Evolutionary conservation across 2,797 vertebrate species (phyloP).

Genomic region (Brachymystax lenok): DNA sequence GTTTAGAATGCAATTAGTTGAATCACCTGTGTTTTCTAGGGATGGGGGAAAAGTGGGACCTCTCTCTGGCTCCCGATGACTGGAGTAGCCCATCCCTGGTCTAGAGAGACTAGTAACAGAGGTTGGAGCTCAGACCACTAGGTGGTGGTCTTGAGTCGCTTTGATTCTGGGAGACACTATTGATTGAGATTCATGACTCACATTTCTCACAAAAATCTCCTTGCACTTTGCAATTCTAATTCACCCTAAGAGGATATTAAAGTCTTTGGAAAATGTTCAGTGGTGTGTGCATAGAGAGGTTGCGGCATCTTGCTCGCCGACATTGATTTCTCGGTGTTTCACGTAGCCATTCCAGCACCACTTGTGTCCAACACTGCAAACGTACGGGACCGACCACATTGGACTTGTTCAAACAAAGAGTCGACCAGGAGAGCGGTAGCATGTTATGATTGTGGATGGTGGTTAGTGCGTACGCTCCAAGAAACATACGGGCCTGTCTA

Average conservation of each 20-base stretch:
- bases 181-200: conserved; percentile 48
- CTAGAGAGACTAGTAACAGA: too few relatives aligned
- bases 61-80: too few relatives aligned
- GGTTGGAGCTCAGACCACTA: conserved; percentile 51
- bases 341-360: conserved; percentile 58
- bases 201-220: conserved; percentile 54
- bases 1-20: too few relatives aligned
- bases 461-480: conserved; percentile 64
- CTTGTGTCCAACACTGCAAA: conserved; percentile 47
- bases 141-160: conserved; percentile 67
- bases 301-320: conserved; percentile 47
- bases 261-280: conserved; percentile 57
- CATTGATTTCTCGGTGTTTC: conserved; percentile 45
- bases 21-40: too few relatives aligned
- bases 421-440: conserved; percentile 63
- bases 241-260: conserved; percentile 50
- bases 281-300: conserved; percentile 36
- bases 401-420: conserved; percentile 71
- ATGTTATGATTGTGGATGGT: conserved; percentile 69
- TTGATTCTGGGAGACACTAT: conserved; percentile 12
- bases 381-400: conserved; percentile 57
- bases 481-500: conserved; percentile 64
- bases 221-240: conserved; percentile 42
- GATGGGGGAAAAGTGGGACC: too few relatives aligned
- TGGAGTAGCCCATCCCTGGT: too few relatives aligned